Evolutionary conservation across 2,797 vertebrate species (phyloP).

Genomic region (Oophaga sylvatica): DNA sequence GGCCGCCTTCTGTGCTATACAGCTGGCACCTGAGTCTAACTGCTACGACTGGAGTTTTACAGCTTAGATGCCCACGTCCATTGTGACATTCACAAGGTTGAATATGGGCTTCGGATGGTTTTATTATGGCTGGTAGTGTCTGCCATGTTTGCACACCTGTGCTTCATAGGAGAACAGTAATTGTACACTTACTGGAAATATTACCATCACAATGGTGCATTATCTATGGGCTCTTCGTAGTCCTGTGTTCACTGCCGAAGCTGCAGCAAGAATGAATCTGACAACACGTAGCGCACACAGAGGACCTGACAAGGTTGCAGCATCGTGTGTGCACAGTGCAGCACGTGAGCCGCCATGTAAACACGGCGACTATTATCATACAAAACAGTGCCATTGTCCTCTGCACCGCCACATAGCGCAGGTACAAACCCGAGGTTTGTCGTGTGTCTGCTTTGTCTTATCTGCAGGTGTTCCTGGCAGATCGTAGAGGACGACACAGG

Average conservation of each 20-base stretch:
- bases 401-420: neutral
- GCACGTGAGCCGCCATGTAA: neutral
- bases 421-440: neutral
- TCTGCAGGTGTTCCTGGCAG: constrained; percentile 21
- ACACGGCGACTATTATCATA: constrained; percentile 27
- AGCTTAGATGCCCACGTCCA: too few species aligned
- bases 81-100: neutral
- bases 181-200: too few species aligned
- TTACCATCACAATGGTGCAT: neutral
- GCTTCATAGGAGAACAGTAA: too few species aligned
- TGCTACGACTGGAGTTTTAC: too few species aligned
- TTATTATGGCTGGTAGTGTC: too few species aligned
- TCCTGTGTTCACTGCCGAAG: neutral
- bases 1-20: too few species aligned
- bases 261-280: neutral
- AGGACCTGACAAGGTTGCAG: neutral
- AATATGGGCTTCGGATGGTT: neutral
- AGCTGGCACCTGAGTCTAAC: too few species aligned
- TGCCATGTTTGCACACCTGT: neutral
- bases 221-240: neutral
- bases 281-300: neutral
- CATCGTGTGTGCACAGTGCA: neutral
- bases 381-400: constrained; percentile 34
- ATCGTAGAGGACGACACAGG: neutral
- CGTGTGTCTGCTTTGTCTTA: constrained; percentile 2